phyloP scores from a whole-genome alignment of 2,797 vertebrate species.

The Schizothorax lantsangensis region DNA sequence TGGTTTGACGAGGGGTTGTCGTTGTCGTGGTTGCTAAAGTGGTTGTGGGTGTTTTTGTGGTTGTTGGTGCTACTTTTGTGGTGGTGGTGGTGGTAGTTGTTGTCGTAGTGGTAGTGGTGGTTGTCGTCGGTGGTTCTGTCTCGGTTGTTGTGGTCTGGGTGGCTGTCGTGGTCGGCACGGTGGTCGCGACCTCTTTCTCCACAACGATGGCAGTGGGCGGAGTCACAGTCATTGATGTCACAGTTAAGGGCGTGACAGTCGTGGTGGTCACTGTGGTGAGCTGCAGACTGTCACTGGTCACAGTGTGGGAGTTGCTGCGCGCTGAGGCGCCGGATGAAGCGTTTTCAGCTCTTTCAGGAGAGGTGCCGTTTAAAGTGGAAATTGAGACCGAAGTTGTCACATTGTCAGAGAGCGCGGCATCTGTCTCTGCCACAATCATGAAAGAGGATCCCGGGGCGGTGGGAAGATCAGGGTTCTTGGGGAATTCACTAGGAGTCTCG shows the following conservation, averaged over 20 bases:
- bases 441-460: slow-evolving; percentile 81
- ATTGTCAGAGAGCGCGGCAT: slow-evolving; percentile 75
- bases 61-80: slow-evolving; percentile 65
- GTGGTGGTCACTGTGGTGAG: slow-evolving; percentile 70
- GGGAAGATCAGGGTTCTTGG: slow-evolving; percentile 72
- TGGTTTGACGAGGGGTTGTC: slow-evolving; percentile 59
- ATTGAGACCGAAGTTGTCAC: slow-evolving; percentile 76
- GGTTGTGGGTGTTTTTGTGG: slow-evolving; percentile 63
- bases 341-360: slow-evolving; percentile 61
- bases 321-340: slow-evolving; percentile 46
- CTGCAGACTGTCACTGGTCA: slow-evolving; percentile 69
- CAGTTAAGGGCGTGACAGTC: slow-evolving; percentile 65
- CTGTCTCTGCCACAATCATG: slow-evolving; percentile 81
- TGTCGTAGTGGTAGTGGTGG: slow-evolving; percentile 41
- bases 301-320: slow-evolving; percentile 67
- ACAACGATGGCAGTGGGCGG: slow-evolving; percentile 20
- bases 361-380: slow-evolving; percentile 75
- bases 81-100: slow-evolving; percentile 56
- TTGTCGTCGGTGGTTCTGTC: slow-evolving; percentile 48
- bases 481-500: slow-evolving; percentile 77
- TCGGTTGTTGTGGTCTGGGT: slow-evolving; percentile 51
- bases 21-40: slow-evolving; percentile 72
- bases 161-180: slow-evolving; percentile 60
- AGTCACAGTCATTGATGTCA: slow-evolving; percentile 60
- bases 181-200: slow-evolving; percentile 47